phyloP scores from a whole-genome alignment of 2,888 invertebrate species.

The Xestia xanthographa region DNA sequence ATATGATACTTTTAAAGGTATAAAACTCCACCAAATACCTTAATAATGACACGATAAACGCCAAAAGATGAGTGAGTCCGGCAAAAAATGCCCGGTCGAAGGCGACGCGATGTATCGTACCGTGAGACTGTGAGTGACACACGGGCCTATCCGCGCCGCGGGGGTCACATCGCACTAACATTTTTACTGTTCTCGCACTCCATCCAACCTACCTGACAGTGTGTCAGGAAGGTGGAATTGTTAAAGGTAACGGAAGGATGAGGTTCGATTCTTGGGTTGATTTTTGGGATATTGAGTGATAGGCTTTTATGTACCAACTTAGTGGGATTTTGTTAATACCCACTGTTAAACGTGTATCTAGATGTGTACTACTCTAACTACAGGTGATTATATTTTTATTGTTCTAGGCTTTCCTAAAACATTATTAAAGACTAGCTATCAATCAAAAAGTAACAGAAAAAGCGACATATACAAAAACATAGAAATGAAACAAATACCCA shows the following conservation, averaged over 20 bases:
- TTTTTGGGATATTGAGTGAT: background rate
- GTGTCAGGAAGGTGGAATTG: constrained; percentile 62
- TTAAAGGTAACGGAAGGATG: constrained; percentile 49
- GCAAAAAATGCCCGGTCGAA: constrained; percentile 74
- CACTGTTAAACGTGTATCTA: background rate
- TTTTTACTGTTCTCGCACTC: constrained; percentile 84
- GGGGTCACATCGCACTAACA: constrained; percentile 78
- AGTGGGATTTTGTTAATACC: background rate
- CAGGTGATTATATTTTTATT: too few species aligned
- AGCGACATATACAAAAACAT: constrained; percentile 17
- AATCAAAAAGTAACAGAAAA: background rate
- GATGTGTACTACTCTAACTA: too few species aligned
- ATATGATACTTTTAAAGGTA: constrained; percentile 16
- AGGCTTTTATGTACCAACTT: background rate
- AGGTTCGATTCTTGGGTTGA: constrained; percentile 67
- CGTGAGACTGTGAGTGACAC: constrained; percentile 87
- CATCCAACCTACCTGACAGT: constrained; percentile 75
- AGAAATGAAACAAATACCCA: constrained; percentile 40
- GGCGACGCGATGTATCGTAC: constrained; percentile 57
- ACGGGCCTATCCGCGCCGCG: constrained; percentile 78
- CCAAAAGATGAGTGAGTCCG: constrained; percentile 61
- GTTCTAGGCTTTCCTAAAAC: background rate
- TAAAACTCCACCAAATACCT: constrained; percentile 42
- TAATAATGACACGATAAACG: constrained; percentile 73
- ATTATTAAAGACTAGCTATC: background rate